Percentiles rank a stretch among this genome's conserved stretches.
phyloP scores from a whole-genome alignment of 2,113 vertebrate species.

The Pluvialis apricaria region DNA sequence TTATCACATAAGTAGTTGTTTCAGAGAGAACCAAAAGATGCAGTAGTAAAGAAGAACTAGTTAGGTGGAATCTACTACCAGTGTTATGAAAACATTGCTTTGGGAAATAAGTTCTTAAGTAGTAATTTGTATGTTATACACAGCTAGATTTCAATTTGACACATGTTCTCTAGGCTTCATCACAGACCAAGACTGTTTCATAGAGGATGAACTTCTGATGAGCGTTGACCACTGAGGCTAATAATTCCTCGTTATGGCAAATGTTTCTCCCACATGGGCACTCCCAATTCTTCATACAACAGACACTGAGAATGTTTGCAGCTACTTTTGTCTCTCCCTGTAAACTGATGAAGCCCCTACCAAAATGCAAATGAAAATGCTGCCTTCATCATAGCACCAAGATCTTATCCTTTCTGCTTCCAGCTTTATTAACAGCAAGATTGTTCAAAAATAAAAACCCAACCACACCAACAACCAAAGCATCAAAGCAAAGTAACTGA shows the following conservation, averaged over 20 bases:
- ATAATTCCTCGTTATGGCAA: constrained; percentile 9
- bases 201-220: constrained; percentile 19
- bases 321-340: neutral
- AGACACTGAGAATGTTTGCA: neutral
- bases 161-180: neutral
- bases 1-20: neutral
- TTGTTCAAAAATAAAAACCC: neutral
- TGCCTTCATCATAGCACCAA: neutral
- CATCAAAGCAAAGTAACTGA: neutral
- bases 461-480: neutral
- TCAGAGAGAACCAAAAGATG: neutral
- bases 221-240: neutral
- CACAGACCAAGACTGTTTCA: neutral
- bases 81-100: neutral
- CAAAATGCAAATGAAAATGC: neutral
- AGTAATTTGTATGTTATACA: neutral
- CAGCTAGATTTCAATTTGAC: neutral
- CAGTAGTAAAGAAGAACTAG: neutral
- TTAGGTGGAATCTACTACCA: neutral
- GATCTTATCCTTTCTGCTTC: neutral
- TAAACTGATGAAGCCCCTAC: neutral
- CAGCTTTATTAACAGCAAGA: neutral
- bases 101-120: neutral
- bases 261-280: neutral
- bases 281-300: neutral